Evolutionary conservation across 2,113 vertebrate species (phyloP), one percentile per base, ranked within the genome.

Genomic region (Thomomys bottae): DNA sequence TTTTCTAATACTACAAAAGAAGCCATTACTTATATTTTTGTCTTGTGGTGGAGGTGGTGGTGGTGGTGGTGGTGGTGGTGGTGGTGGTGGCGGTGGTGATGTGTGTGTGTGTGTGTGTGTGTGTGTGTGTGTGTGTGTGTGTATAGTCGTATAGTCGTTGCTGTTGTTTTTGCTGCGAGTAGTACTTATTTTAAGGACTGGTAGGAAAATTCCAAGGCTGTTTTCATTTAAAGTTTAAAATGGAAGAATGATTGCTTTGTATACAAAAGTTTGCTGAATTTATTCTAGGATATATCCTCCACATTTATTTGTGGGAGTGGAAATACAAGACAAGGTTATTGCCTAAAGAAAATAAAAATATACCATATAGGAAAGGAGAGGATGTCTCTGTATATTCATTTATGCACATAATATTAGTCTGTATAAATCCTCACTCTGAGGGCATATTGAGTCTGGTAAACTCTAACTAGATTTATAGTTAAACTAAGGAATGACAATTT

Each of bases 401-500:
- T 94, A 85, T 83, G 88, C 26, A 75, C 17, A 73, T 64, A 68
- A 21, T 4, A 36, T 92, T n/a, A 68, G 36, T 38, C 11, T 76
- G 12, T 24, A 70, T 38, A 91, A 85, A 59, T 38, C 5, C 7
- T 1, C n/a, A 68, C 9, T 89, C 4, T 5, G 79, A 63, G 40
- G 8, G 34, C 64, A 72, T 79, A 88, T n/a, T 83, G n/a, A 71
- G 6, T 77, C 14, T 89, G 40, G 67, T 88, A n/a, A 90, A 57
- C 10, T 63, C 23, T 81, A 94, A 94, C 92, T 92, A 94, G 59
- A 88, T 81, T 88, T 84, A 61, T 75, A 30, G 28, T 76, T 88
- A 83, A 17, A 30, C 30, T 88, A 92, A 92, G 3, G 63, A 95
- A 94, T 94, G 38, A 89, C 30, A 86, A 92, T 92, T 88, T 85